Conservation (phyloP, 2,797 vertebrate species). For the Pelobates cultripes region DNA sequence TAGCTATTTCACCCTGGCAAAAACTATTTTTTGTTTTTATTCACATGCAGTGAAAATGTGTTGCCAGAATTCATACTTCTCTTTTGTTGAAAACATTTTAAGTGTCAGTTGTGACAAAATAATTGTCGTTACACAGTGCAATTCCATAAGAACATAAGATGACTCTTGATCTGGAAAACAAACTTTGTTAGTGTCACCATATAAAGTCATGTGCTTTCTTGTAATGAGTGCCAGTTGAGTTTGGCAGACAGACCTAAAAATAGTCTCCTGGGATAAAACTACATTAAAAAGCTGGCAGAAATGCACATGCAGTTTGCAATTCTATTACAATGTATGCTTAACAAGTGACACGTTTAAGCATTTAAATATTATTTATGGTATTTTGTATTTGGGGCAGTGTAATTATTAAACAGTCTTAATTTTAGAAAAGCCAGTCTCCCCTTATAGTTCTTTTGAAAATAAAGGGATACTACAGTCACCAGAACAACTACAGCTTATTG, state of each 20-base stretch:
- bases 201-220: background rate
- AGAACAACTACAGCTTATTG: too few species aligned
- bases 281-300: conserved; percentile 10
- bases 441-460: too few species aligned
- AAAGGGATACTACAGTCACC: too few species aligned
- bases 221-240: background rate
- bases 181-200: background rate
- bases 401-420: background rate
- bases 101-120: background rate
- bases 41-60: background rate
- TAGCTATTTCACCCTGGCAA: background rate
- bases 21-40: background rate
- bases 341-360: background rate
- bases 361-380: background rate
- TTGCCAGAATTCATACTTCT: background rate
- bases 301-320: background rate
- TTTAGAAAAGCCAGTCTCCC: background rate
- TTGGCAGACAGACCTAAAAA: conserved; percentile 17
- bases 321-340: background rate
- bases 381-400: background rate
- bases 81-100: background rate
- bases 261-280: conserved; percentile 13
- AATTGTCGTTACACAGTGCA: background rate
- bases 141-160: background rate
- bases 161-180: background rate